Conservation (phyloP, 2,797 vertebrate genomes). For the Oceanodroma leucorhoa region DNA sequence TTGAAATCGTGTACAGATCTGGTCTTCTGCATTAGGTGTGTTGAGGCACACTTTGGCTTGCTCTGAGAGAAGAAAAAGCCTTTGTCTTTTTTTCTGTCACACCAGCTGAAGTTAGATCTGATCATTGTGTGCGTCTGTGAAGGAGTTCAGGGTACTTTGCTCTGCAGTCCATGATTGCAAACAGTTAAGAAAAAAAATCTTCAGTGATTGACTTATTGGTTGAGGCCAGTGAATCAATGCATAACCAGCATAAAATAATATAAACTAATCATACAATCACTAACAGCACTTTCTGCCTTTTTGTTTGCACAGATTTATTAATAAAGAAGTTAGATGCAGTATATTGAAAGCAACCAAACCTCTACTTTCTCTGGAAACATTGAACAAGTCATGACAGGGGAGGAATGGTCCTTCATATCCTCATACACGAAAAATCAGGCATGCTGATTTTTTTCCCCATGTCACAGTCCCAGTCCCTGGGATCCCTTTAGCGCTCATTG, state of each 20-base stretch:
- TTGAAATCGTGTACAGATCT: constrained; percentile 51
- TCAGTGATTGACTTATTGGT: background rate
- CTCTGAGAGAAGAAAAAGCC: background rate
- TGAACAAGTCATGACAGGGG: background rate
- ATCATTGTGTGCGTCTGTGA: background rate
- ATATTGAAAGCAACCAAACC: background rate
- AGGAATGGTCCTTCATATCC: background rate
- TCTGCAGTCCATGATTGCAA: background rate
- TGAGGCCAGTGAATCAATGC: background rate
- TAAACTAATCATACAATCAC: background rate
- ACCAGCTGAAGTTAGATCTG: background rate
- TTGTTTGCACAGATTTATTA: background rate
- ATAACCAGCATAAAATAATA: background rate
- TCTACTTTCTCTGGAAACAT: background rate
- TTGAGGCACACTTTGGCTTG: background rate
- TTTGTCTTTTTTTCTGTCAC: background rate
- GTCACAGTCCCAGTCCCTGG: background rate
- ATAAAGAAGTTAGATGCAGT: background rate
- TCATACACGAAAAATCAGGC: background rate
- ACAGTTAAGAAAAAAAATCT: background rate
- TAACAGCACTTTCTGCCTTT: background rate
- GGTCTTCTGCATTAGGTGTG: background rate
- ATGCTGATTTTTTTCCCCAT: background rate
- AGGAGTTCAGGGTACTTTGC: background rate
- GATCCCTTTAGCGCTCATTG: background rate